Percentiles rank a stretch among this genome's conserved stretches.
These are phyloP conservation scores for Platypus cylindrus DNA, from an alignment of 2,888 invertebrate species.

Conservation along the genomic window DNA sequence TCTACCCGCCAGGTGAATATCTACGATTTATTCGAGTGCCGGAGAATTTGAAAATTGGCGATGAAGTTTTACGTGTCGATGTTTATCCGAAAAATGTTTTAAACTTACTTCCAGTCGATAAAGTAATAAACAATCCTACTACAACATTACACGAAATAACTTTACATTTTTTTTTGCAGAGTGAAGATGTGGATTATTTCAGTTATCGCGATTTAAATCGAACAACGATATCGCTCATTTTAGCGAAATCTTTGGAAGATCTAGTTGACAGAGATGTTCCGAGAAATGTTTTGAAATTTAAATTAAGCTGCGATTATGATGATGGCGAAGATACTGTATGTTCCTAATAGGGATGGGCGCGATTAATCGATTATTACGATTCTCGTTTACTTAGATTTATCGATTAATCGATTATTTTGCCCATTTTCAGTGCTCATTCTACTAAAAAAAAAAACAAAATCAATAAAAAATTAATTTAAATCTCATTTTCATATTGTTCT, in stretches of 20 bases:
- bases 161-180: conserved; percentile 34
- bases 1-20: conserved; percentile 73
- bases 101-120: conserved; percentile 57
- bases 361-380: neutral
- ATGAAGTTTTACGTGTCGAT: conserved; percentile 64
- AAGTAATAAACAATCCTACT: conserved; percentile 36
- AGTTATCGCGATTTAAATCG: conserved; percentile 61
- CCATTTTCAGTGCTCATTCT: too few species aligned
- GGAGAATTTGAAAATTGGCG: conserved; percentile 64
- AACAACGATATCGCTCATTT: conserved; percentile 61
- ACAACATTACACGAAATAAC: too few species aligned
- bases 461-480: too few species aligned
- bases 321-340: conserved; percentile 53
- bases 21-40: conserved; percentile 74
- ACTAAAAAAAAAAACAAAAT: too few species aligned
- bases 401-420: neutral
- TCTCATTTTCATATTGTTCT: conserved; percentile 23
- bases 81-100: conserved; percentile 72
- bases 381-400: neutral
- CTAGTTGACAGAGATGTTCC: conserved; percentile 71
- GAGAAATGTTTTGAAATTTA: conserved; percentile 70
- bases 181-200: conserved; percentile 60
- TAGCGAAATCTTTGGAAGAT: conserved; percentile 65
- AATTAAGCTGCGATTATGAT: conserved; percentile 61
- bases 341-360: conserved; percentile 9